These are phyloP conservation scores for Penelope pileata DNA, from an alignment of 2,113 vertebrate species.

Conservation along the genomic window DNA sequence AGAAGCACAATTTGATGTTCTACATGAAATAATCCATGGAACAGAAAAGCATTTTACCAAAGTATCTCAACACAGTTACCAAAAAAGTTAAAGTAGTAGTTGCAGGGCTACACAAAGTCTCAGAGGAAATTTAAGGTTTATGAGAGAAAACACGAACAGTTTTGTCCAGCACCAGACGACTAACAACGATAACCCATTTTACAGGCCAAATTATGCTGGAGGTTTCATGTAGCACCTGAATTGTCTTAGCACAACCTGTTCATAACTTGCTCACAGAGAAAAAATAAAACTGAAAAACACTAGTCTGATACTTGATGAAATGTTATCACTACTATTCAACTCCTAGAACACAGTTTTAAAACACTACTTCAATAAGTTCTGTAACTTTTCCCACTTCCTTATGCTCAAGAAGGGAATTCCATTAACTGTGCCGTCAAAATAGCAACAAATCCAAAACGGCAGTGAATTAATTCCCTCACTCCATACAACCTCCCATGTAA, in stretches of 20 bases:
- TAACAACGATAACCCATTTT: not conserved
- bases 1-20: not conserved
- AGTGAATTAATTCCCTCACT: not conserved
- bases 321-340: not conserved
- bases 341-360: not conserved
- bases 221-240: rapidly evolving
- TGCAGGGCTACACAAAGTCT: not conserved
- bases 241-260: not conserved
- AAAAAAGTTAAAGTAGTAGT: not conserved
- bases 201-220: not conserved
- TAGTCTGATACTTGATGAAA: not conserved
- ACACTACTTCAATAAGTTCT: not conserved
- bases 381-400: not conserved
- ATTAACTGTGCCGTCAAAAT: not conserved
- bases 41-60: not conserved
- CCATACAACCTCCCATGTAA: rapidly evolving
- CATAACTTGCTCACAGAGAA: not conserved
- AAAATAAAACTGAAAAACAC: not conserved
- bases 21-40: not conserved
- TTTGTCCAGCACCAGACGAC: not conserved
- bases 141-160: not conserved
- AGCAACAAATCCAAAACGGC: not conserved
- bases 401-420: not conserved
- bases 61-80: not conserved
- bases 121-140: not conserved